A percentile compares a stretch with the other conserved stretches of the same genome.
Conservation (phyloP, 1,140 invertebrate species). For the Ceratosolen fusciceps region DNA sequence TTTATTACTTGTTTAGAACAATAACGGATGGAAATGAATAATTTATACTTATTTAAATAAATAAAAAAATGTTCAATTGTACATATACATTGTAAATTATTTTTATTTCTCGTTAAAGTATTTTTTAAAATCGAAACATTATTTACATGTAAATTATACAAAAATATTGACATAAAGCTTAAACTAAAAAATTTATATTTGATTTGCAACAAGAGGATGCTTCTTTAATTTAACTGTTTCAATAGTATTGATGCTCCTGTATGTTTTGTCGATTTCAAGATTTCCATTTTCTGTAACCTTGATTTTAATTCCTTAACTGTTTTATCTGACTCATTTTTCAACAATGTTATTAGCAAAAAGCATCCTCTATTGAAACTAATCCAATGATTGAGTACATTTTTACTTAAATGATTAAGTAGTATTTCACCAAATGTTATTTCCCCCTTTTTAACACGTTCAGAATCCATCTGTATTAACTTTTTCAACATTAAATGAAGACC, state of each 20-base stretch:
- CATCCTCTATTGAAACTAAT: slow-evolving; percentile 75
- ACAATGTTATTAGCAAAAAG: slow-evolving; percentile 73
- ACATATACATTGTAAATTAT: slow-evolving; percentile 16
- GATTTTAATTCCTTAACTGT: slow-evolving; percentile 54
- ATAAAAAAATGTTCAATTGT: slow-evolving; percentile 47
- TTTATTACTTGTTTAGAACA: slow-evolving; percentile 46
- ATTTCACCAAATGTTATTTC: slow-evolving; percentile 68
- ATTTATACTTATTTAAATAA: slow-evolving; percentile 50
- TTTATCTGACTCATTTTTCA: slow-evolving; percentile 66
- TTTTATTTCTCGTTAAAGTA: not conserved
- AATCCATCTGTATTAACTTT: slow-evolving; percentile 81
- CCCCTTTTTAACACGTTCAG: slow-evolving; percentile 61
- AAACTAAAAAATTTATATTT: slow-evolving; percentile 14
- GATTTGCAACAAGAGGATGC: slow-evolving; percentile 19
- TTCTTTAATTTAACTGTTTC: slow-evolving; percentile 65
- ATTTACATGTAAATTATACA: slow-evolving; percentile 14
- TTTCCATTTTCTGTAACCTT: not conserved
- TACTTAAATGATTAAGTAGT: slow-evolving; percentile 66
- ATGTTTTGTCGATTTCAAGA: slow-evolving; percentile 64
- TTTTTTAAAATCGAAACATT: not conserved
- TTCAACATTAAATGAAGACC: slow-evolving; percentile 86
- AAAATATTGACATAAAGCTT: not conserved
- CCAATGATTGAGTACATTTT: slow-evolving; percentile 70
- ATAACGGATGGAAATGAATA: slow-evolving; percentile 40
- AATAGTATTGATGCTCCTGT: slow-evolving; percentile 73